phyloP scores from a whole-genome alignment of 2,113 vertebrate species.

The Limanda limanda region DNA sequence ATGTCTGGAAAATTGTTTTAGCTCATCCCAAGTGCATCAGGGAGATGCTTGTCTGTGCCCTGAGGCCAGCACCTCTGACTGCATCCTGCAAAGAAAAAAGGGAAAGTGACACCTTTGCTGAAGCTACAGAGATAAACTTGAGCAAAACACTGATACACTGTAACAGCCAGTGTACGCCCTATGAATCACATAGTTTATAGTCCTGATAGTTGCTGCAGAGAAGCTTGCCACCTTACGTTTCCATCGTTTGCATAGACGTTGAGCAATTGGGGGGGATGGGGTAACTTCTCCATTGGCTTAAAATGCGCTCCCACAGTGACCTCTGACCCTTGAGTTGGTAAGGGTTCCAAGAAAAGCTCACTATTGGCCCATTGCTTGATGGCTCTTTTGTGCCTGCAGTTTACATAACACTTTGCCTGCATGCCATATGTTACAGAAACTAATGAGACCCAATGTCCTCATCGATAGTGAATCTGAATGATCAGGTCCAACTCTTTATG shows the following conservation, averaged over 20 bases:
- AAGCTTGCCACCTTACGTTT: neutral
- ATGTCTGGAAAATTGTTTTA: constrained; percentile 78
- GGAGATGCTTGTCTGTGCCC: constrained; percentile 60
- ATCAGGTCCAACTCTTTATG: constrained; percentile 22
- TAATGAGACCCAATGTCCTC: constrained; percentile 1
- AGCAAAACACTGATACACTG: neutral
- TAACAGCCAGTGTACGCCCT: neutral
- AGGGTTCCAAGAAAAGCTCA: constrained; percentile 23
- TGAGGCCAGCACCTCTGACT: constrained; percentile 38
- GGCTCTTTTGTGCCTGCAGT: constrained; percentile 29
- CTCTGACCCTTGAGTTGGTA: constrained; percentile 46
- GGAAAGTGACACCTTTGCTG: constrained; percentile 29
- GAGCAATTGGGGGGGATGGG: neutral
- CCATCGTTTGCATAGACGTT: constrained; percentile 5
- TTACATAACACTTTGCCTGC: neutral
- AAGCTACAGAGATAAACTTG: neutral
- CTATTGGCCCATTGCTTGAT: constrained; percentile 31
- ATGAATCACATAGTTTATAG: neutral
- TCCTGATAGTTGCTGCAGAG: neutral
- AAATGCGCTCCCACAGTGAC: constrained; percentile 34
- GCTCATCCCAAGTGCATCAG: constrained; percentile 54
- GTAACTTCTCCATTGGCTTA: constrained; percentile 15
- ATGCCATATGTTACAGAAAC: neutral
- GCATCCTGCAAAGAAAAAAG: neutral
- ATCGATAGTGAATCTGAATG: neutral